Evolutionary conservation across 2,888 invertebrate species (phyloP).

Genomic region (Acronicta leporina): DNA sequence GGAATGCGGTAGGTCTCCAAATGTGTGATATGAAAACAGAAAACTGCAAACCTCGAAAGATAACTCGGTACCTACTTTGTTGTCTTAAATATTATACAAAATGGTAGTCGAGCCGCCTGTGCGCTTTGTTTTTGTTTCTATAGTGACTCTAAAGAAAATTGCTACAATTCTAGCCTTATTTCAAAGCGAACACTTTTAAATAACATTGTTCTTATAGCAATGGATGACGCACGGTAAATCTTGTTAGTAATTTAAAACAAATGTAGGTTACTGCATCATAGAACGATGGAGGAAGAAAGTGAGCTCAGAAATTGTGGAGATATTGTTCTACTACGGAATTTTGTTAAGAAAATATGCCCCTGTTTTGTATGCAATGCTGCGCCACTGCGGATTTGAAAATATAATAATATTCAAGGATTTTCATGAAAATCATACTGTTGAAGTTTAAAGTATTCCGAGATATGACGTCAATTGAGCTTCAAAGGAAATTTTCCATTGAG

Average conservation of each 20-base stretch:
- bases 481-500: background rate
- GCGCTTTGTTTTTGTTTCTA: constrained; percentile 1
- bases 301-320: constrained; percentile 31
- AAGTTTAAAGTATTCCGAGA: constrained; percentile 5
- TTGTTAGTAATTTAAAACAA: constrained; percentile 54
- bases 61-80: constrained; percentile 1
- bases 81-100: constrained; percentile 11
- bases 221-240: constrained; percentile 35
- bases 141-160: constrained; percentile 17
- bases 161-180: constrained; percentile 18
- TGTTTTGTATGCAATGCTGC: constrained; percentile 20
- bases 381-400: constrained; percentile 3
- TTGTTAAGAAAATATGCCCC: constrained; percentile 17
- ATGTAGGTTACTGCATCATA: constrained; percentile 30
- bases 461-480: background rate
- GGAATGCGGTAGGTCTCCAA: too few relatives aligned
- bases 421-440: constrained; percentile 4
- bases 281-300: constrained; percentile 6
- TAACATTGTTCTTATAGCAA: constrained; percentile 28
- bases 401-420: constrained; percentile 13
- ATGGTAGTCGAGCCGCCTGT: constrained; percentile 6
- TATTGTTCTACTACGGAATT: constrained; percentile 30
- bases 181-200: constrained; percentile 27
- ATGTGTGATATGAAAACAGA: constrained; percentile 1
- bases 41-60: constrained; percentile 11